A percentile compares a stretch with the other conserved stretches of the same genome.
Evolutionary conservation across 2,113 vertebrate genomes (phyloP).

Genomic region (Delphinus delphis): DNA sequence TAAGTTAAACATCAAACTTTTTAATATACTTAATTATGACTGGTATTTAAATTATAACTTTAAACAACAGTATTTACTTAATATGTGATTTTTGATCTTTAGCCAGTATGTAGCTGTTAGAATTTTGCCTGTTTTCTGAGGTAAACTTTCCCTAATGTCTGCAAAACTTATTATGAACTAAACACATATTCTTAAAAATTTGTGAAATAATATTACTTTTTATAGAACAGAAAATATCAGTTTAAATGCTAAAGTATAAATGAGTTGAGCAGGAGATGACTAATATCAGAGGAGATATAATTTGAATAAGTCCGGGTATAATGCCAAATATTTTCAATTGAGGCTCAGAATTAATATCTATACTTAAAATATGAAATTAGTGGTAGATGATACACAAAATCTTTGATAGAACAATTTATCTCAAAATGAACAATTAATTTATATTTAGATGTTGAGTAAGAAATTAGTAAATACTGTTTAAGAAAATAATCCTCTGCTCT

Average conservation of each 20-base stretch:
- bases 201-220: background rate
- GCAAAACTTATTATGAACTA: background rate
- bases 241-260: background rate
- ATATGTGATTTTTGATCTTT: slow-evolving; percentile 27
- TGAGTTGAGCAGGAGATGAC: background rate
- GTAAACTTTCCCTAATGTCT: background rate
- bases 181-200: background rate
- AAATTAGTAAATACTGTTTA: background rate
- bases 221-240: background rate
- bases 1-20: background rate
- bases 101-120: background rate
- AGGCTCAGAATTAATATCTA: background rate
- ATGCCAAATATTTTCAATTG: background rate
- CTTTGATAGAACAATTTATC: background rate
- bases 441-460: background rate
- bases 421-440: background rate
- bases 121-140: background rate
- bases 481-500: background rate
- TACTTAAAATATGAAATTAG: background rate
- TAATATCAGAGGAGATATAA: background rate
- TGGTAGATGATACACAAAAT: background rate
- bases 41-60: slow-evolving; percentile 44
- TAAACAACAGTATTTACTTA: background rate
- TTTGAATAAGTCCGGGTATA: background rate
- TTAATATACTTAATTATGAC: slow-evolving; percentile 40